Evolutionary conservation across 2,888 invertebrate genomes (phyloP), one percentile per base, ranked within the genome.

Genomic region (Nomada fabriciana): DNA sequence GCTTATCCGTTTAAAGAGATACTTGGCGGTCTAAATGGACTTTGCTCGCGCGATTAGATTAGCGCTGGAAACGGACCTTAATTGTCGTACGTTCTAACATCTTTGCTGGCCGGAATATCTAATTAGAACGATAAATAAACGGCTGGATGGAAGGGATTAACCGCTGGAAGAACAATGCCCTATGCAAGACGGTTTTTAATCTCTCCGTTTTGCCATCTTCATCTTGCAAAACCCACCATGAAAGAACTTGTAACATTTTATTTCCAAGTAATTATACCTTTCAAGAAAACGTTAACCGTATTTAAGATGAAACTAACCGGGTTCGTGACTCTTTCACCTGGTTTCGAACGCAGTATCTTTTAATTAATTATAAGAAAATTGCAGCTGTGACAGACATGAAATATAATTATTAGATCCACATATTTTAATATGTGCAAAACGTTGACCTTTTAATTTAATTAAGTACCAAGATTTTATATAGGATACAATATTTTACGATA

Each of bases 1-100:
- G 81, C 63, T 82, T 72, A 76, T 76, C 81, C 82, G 64, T 76
- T 76, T 81, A 82, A 81, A 76, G 81, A 55, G 82, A 81, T 76
- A 72, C 81, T 82, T 76, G 71, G 71, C 59, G 68, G 65, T 76
- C 65, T 76, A 76, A 83, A 83, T 79, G 80, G 83, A 79, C 75
- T 73, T 76, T 67, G 65, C 65, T 76, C 65, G 50, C 36, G 43
- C 65, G 83, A 84, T 83, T 84, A 84, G 83, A 72, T 78, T 76
- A 70, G 74, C 50, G 65, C 57, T 23, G 18, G 83, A 53, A 63
- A 73, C 67, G 71, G 69, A 53, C 53, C 63, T 59, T 79, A 80
- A 84, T 76, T 80, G 75, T 80, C 74, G 52, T 71, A 67, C 57
- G 72, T 72, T 60, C 63, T 53, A 29, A 57, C 63, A 59, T 57